A percentile compares a stretch with the other conserved stretches of the same genome.
phyloP scores from a whole-genome alignment of 2,888 invertebrate genomes.

The Tridacna gigas region DNA sequence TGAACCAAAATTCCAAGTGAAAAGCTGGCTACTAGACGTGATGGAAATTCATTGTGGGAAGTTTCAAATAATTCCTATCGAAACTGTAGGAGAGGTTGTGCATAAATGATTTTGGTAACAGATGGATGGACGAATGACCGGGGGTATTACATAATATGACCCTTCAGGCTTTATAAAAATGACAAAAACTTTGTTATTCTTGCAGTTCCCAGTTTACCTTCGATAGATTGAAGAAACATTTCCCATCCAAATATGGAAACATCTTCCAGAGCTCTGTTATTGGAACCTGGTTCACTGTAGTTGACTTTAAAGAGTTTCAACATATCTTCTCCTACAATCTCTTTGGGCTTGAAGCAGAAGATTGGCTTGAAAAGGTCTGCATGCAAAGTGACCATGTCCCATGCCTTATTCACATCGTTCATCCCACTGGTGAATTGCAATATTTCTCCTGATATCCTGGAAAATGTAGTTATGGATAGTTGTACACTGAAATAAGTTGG shows the following conservation, averaged over 20 bases:
- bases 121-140: background rate
- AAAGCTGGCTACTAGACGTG: background rate
- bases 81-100: background rate
- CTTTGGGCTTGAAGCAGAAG: constrained; percentile 26
- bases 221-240: constrained; percentile 43
- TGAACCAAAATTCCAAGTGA: background rate
- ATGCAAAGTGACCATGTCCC: constrained; percentile 32
- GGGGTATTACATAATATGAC: background rate
- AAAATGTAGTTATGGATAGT: background rate
- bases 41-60: background rate
- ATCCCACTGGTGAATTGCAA: constrained; percentile 39
- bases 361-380: constrained; percentile 33
- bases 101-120: background rate
- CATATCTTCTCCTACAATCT: constrained; percentile 24
- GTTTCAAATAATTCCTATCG: background rate
- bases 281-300: constrained; percentile 38
- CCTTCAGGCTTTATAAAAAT: background rate
- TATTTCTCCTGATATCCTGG: constrained; percentile 44
- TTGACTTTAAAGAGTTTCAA: constrained; percentile 23
- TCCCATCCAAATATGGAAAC: constrained; percentile 37
- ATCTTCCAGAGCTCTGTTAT: constrained; percentile 38
- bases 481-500: constrained; percentile 3
- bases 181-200: background rate
- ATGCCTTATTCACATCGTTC: constrained; percentile 42
- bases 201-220: constrained; percentile 35